Conservation (phyloP, 2,888 invertebrate genomes). For the Sesia apiformis region DNA sequence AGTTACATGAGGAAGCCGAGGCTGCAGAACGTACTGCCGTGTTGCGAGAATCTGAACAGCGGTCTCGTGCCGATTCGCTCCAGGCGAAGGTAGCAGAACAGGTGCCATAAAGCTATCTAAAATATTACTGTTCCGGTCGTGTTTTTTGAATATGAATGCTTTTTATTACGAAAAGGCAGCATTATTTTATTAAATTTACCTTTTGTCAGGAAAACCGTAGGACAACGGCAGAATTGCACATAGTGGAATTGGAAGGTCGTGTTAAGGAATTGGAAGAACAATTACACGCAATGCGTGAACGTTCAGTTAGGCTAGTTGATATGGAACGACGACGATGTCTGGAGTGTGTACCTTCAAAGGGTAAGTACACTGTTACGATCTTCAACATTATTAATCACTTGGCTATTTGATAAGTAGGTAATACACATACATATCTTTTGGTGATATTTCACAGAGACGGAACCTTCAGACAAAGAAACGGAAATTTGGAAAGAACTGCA, state of each 20-base stretch:
- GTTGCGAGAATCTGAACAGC: constrained; percentile 25
- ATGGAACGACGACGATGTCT: constrained; percentile 41
- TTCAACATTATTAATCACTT: neutral
- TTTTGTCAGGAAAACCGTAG: constrained; percentile 35
- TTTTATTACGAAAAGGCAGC: neutral
- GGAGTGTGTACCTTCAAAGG: constrained; percentile 53
- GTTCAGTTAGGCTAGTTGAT: constrained; percentile 41
- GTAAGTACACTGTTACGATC: constrained; percentile 17
- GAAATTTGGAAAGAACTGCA: constrained; percentile 68
- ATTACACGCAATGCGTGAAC: constrained; percentile 32
- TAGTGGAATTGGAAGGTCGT: constrained; percentile 30
- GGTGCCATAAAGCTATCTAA: constrained; percentile 27
- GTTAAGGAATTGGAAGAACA: constrained; percentile 41
- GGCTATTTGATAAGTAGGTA: neutral
- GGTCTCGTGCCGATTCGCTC: constrained; percentile 30
- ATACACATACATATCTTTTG: neutral
- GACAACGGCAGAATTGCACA: constrained; percentile 22
- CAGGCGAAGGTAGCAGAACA: constrained; percentile 53
- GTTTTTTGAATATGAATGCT: neutral
- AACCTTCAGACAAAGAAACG: constrained; percentile 60
- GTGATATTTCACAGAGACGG: constrained; percentile 31
- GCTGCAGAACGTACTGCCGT: constrained; percentile 27
- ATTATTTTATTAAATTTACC: neutral
- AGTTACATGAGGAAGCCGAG: constrained; percentile 44
- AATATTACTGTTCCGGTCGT: neutral